Percentiles rank a stretch among this genome's conserved stretches.
These are phyloP conservation scores for Mobula birostris DNA, from an alignment of 2,113 vertebrate genomes.

Conservation along the genomic window DNA sequence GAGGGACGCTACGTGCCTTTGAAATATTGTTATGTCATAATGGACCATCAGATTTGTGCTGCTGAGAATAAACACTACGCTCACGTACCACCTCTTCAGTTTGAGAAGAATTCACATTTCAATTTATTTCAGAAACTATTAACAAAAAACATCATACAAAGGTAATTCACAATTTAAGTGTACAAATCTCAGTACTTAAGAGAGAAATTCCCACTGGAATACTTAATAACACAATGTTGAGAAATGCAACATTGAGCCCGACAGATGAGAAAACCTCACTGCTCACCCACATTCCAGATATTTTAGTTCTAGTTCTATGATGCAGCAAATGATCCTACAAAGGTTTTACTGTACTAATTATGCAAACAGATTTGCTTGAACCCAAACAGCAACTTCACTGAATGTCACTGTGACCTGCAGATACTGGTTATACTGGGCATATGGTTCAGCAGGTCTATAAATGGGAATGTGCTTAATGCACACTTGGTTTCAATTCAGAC, in stretches of 20 bases:
- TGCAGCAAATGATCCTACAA: slow-evolving; percentile 30
- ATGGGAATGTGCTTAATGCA: not conserved
- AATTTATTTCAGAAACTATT: not conserved
- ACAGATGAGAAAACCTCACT: not conserved
- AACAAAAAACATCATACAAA: not conserved
- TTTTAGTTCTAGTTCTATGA: not conserved
- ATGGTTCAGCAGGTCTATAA: not conserved
- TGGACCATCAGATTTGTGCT: no score
- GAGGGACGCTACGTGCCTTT: not conserved
- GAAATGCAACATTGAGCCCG: no score
- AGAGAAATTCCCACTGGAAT: not conserved
- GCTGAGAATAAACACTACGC: not conserved
- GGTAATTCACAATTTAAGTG: not conserved
- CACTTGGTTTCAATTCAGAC: not conserved
- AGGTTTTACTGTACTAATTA: slow-evolving; percentile 27
- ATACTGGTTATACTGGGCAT: not conserved
- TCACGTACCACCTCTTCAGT: not conserved
- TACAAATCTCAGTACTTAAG: not conserved
- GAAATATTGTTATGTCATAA: not conserved
- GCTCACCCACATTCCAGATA: not conserved
- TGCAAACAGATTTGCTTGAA: slow-evolving; percentile 69
- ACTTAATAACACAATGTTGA: not conserved
- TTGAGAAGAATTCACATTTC: not conserved
- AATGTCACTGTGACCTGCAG: not conserved
- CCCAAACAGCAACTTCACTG: slow-evolving; percentile 55